phyloP scores from a whole-genome alignment of 2,888 invertebrate genomes.

The Melanostoma mellinum region DNA sequence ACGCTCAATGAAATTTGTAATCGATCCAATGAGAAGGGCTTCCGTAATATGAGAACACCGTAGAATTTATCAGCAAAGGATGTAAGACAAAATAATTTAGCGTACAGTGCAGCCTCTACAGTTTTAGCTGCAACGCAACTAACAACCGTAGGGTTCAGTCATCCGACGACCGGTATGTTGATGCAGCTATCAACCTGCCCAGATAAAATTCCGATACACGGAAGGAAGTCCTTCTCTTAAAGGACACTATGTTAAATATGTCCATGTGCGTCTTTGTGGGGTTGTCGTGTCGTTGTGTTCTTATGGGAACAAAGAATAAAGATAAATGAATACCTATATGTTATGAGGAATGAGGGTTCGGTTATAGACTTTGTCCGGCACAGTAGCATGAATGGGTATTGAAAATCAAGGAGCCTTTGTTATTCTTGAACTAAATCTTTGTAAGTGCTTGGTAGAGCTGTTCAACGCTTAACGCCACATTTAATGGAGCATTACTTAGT shows the following conservation, averaged over 20 bases:
- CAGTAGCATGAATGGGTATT: background rate
- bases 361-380: slow-evolving; percentile 2
- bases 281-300: slow-evolving; percentile 45
- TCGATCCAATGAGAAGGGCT: slow-evolving; percentile 78
- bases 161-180: background rate
- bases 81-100: slow-evolving; percentile 47
- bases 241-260: slow-evolving; percentile 8
- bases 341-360: slow-evolving; percentile 30
- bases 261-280: slow-evolving; percentile 38
- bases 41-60: slow-evolving; percentile 73
- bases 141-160: background rate
- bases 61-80: slow-evolving; percentile 44
- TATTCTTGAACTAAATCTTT: slow-evolving; percentile 26
- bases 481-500: slow-evolving; percentile 26
- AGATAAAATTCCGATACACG: slow-evolving; percentile 30
- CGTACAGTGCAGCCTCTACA: slow-evolving; percentile 28
- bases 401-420: slow-evolving; percentile 30
- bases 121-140: background rate
- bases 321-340: background rate
- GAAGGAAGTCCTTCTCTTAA: slow-evolving; percentile 62
- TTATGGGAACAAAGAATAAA: slow-evolving; percentile 40
- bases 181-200: slow-evolving; percentile 41
- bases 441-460: slow-evolving; percentile 15
- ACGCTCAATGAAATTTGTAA: slow-evolving; percentile 81
- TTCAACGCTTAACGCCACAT: slow-evolving; percentile 44